Evolutionary conservation across 2,797 vertebrate genomes (phyloP).

Genomic region (Hirundo rustica): DNA sequence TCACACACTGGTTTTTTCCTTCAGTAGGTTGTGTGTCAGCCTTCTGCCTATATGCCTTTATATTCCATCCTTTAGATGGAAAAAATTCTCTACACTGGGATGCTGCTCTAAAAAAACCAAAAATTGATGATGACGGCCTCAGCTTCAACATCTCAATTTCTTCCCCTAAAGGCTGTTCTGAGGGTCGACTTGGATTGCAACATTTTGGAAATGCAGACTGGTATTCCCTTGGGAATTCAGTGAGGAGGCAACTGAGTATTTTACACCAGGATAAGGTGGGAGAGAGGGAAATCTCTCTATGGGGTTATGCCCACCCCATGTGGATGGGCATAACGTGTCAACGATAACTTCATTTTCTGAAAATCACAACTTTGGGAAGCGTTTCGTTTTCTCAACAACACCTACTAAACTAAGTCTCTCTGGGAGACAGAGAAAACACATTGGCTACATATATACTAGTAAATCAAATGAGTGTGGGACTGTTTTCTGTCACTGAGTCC

Average conservation of each 20-base stretch:
- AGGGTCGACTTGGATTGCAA: background rate
- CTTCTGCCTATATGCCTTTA: background rate
- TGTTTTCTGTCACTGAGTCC: slow-evolving; percentile 55
- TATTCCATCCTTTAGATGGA: background rate
- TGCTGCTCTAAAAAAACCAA: background rate
- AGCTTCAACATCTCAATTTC: background rate
- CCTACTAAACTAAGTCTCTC: slow-evolving; percentile 13
- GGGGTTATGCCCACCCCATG: too few species aligned
- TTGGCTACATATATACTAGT: slow-evolving; percentile 3
- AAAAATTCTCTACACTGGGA: background rate
- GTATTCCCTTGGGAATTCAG: background rate
- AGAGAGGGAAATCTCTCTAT: background rate
- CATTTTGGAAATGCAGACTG: background rate
- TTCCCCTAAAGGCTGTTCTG: background rate
- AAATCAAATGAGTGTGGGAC: slow-evolving; percentile 36
- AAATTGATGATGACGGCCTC: background rate
- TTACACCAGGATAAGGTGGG: background rate
- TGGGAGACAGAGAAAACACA: background rate
- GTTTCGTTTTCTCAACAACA: slow-evolving; percentile 5
- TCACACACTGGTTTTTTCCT: background rate
- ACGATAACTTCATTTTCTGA: background rate
- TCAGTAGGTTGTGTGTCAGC: accelerated
- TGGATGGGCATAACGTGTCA: background rate
- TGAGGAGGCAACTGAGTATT: background rate
- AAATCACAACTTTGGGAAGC: background rate